Evolutionary conservation across 2,797 vertebrate species (phyloP).

Genomic region (Cossypha heuglini): DNA sequence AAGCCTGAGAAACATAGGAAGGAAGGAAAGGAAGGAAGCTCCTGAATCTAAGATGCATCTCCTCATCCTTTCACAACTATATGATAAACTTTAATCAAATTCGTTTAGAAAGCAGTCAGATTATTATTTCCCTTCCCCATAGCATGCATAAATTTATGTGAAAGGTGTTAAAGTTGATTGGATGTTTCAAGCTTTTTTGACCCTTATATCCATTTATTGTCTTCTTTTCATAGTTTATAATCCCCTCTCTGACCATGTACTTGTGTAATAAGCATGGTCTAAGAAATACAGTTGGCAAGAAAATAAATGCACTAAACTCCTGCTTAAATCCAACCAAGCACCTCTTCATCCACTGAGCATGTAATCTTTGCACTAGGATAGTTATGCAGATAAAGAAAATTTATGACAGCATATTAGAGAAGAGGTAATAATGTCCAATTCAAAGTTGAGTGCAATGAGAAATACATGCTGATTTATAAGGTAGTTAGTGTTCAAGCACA

Average conservation of each 20-base stretch:
- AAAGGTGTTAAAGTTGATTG: not conserved
- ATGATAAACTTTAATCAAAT: not conserved
- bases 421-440: not conserved
- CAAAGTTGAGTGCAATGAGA: not conserved
- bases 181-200: not conserved
- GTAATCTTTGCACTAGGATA: not conserved
- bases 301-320: not conserved
- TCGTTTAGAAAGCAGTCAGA: not conserved
- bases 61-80: not conserved
- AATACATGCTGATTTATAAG: not conserved
- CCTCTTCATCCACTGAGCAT: not conserved
- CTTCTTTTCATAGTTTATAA: not conserved
- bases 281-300: not conserved
- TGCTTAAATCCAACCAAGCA: not conserved
- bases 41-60: not conserved
- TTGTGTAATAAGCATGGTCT: not conserved
- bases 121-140: not conserved
- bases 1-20: not conserved
- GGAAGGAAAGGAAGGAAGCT: not conserved
- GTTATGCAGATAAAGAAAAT: not conserved
- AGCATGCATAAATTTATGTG: not conserved
- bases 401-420: not conserved
- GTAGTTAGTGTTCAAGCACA: not conserved
- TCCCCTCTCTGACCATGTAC: accelerated
- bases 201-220: not conserved